Conservation (phyloP, 2,888 invertebrate species). For the Nemapogon koenigi region DNA sequence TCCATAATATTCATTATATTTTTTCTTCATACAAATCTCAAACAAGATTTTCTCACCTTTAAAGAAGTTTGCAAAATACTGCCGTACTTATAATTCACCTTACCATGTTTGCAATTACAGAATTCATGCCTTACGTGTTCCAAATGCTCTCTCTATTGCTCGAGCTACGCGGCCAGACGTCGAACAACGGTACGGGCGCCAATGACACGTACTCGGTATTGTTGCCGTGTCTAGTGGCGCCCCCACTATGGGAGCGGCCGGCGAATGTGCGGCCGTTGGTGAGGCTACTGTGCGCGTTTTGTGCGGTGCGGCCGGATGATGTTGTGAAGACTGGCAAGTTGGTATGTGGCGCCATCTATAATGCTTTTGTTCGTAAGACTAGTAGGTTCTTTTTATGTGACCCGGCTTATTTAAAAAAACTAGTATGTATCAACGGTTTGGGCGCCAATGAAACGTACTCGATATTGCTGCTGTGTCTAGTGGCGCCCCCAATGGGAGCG, state of each 20-base stretch:
- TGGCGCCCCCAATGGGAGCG: constrained; percentile 93
- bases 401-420: no score
- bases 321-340: constrained; percentile 69
- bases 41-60: no score
- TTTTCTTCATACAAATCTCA: no score
- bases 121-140: constrained; percentile 98
- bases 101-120: no score
- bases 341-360: constrained; percentile 51
- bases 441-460: constrained; percentile 85
- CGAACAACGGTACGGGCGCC: constrained; percentile 28
- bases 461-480: constrained; percentile 86
- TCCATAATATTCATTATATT: no score
- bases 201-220: constrained; percentile 85
- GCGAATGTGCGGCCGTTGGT: constrained; percentile 95
- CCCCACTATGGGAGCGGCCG: constrained; percentile 90
- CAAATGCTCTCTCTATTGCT: constrained; percentile 93
- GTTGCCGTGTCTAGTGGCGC: constrained; percentile 88
- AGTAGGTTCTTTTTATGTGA: no score
- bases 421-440: no score
- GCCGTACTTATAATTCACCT: no score
- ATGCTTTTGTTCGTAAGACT: no score
- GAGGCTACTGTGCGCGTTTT: constrained; percentile 87
- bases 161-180: constrained; percentile 68
- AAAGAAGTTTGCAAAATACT: no score
- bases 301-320: constrained; percentile 49